A percentile compares a stretch with the other conserved stretches of the same genome.
Conservation (phyloP, 2,888 invertebrate species). For the Metopia argyrocephala region DNA sequence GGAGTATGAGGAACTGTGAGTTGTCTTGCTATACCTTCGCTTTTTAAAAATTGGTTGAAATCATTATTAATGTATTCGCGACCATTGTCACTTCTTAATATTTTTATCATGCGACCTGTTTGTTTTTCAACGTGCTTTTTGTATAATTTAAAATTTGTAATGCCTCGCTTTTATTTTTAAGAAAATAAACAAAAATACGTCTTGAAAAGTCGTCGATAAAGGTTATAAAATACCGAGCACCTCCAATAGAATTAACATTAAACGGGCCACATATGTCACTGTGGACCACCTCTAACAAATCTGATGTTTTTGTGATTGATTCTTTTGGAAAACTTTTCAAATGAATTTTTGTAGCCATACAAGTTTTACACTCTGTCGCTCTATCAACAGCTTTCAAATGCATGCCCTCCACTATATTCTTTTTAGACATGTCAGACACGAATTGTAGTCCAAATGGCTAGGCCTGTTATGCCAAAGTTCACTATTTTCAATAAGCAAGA, state of each 20-base stretch:
- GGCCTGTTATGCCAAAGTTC: conserved; percentile 43
- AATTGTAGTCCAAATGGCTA: conserved; percentile 38
- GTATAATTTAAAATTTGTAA: conserved; percentile 8
- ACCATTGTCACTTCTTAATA: conserved; percentile 30
- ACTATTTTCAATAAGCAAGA: not conserved
- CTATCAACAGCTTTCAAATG: too few species aligned
- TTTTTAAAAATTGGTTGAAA: conserved; percentile 52
- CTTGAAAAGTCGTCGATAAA: conserved; percentile 11
- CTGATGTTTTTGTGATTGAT: not conserved
- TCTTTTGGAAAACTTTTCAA: too few species aligned
- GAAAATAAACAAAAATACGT: too few species aligned
- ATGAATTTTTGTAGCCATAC: too few species aligned
- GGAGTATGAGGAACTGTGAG: conserved; percentile 62
- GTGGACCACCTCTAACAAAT: conserved; percentile 44
- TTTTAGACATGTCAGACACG: too few species aligned
- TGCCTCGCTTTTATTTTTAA: conserved; percentile 32
- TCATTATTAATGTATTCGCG: conserved; percentile 23
- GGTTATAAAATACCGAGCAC: conserved; percentile 23
- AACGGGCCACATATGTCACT: too few species aligned
- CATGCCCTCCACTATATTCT: too few species aligned
- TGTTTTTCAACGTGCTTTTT: not conserved
- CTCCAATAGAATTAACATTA: conserved; percentile 22
- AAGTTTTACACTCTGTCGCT: too few species aligned
- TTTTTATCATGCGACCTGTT: conserved; percentile 1
- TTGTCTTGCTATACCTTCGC: conserved; percentile 60